Conservation (phyloP, 2,797 vertebrate species). For the Esox lucius region DNA sequence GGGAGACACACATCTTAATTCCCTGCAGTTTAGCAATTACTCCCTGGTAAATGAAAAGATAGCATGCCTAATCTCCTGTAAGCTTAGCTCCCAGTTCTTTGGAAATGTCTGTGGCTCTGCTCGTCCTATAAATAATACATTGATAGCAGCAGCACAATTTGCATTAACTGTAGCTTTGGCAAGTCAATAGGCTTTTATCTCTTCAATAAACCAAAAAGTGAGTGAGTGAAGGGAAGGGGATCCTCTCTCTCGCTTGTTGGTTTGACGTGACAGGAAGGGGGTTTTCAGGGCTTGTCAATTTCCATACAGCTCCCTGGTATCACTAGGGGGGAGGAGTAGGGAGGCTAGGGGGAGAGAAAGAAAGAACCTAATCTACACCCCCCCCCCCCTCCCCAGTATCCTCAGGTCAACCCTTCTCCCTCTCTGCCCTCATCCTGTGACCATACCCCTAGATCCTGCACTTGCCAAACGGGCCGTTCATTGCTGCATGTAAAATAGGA, state of each 20-base stretch:
- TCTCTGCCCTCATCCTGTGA: background rate
- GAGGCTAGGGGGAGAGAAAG: constrained; percentile 9
- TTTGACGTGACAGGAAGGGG: constrained; percentile 62
- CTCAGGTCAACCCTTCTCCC: background rate
- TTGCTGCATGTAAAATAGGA: constrained; percentile 13
- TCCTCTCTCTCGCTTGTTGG: background rate
- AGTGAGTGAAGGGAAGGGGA: constrained; percentile 16
- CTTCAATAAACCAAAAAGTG: constrained; percentile 70
- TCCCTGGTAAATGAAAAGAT: constrained; percentile 78
- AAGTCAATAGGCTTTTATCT: constrained; percentile 81
- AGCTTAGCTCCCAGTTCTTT: constrained; percentile 78
- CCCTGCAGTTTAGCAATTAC: constrained; percentile 79
- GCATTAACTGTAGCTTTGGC: constrained; percentile 76
- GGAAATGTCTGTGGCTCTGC: constrained; percentile 70
- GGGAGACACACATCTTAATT: constrained; percentile 72
- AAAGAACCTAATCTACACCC: background rate
- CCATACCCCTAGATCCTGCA: background rate
- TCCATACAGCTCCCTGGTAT: constrained; percentile 56
- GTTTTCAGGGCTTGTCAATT: constrained; percentile 63
- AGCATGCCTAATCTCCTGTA: constrained; percentile 81
- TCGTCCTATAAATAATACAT: constrained; percentile 78
- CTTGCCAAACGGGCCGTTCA: constrained; percentile 6
- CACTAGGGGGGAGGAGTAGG: constrained; percentile 45
- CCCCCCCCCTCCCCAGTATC: background rate
- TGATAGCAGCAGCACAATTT: constrained; percentile 77